Conservation (phyloP, 2,113 vertebrate genomes). For the Calyptomena viridis region DNA sequence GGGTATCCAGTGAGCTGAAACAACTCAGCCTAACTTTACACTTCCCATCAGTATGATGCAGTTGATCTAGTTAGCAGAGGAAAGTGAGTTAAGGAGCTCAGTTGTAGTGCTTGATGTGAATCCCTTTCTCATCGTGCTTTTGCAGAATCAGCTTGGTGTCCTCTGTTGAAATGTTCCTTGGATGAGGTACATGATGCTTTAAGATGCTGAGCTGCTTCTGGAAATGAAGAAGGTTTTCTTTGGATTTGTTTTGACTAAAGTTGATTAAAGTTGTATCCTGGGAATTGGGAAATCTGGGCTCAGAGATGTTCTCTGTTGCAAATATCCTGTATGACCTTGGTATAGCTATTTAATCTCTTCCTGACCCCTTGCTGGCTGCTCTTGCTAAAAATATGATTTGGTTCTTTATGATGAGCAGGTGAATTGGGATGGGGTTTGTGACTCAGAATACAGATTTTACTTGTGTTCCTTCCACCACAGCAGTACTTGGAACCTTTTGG, state of each 20-base stretch:
- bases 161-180: background rate
- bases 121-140: background rate
- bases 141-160: background rate
- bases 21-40: background rate
- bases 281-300: background rate
- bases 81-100: background rate
- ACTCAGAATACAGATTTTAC: background rate
- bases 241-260: background rate
- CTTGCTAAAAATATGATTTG: background rate
- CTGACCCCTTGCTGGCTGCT: background rate
- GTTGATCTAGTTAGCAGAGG: background rate
- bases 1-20: background rate
- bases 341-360: background rate
- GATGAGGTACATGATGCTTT: background rate
- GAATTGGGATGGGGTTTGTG: background rate
- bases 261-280: background rate
- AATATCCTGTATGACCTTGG: background rate
- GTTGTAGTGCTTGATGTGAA: background rate
- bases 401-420: background rate
- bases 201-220: background rate
- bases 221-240: background rate
- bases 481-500: background rate
- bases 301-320: background rate
- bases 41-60: background rate
- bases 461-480: background rate